Conservation (phyloP, 2,797 vertebrate genomes). For the Danio aesculapii region DNA sequence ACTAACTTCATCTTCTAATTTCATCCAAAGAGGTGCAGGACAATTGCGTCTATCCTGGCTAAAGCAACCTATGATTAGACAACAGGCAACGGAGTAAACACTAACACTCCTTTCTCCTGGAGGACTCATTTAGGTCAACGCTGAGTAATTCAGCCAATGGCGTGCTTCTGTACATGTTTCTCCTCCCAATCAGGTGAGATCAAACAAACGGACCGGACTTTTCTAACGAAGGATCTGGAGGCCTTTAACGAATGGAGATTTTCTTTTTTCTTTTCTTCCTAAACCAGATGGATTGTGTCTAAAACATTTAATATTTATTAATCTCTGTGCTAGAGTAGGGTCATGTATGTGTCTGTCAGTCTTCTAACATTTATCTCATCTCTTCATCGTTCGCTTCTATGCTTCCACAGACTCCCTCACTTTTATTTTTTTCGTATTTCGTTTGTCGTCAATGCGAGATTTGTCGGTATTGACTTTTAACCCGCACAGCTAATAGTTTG, state of each 20-base stretch:
- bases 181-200: not conserved
- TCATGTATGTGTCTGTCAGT: conserved; percentile 49
- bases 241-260: conserved; percentile 45
- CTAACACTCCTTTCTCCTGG: conserved; percentile 26
- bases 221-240: conserved; percentile 46
- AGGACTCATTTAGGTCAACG: conserved; percentile 30
- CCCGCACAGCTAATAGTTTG: conserved; percentile 32
- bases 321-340: conserved; percentile 56
- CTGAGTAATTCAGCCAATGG: conserved; percentile 27
- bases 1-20: conserved; percentile 52
- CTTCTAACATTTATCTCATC: conserved; percentile 53
- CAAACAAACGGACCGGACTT: conserved; percentile 25
- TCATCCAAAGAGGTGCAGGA: conserved; percentile 54
- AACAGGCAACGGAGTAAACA: not conserved
- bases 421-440: conserved; percentile 29
- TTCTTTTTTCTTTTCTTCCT: conserved; percentile 31
- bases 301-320: conserved; percentile 66
- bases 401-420: conserved; percentile 33
- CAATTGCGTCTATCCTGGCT: conserved; percentile 2
- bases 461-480: conserved; percentile 44
- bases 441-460: conserved; percentile 33
- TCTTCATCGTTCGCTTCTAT: conserved; percentile 28
- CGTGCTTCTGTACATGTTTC: conserved; percentile 21
- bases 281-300: conserved; percentile 54
- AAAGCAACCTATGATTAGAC: conserved; percentile 4